phyloP scores from a whole-genome alignment of 2,113 vertebrate genomes.

The Pachypanchax playfairii region DNA sequence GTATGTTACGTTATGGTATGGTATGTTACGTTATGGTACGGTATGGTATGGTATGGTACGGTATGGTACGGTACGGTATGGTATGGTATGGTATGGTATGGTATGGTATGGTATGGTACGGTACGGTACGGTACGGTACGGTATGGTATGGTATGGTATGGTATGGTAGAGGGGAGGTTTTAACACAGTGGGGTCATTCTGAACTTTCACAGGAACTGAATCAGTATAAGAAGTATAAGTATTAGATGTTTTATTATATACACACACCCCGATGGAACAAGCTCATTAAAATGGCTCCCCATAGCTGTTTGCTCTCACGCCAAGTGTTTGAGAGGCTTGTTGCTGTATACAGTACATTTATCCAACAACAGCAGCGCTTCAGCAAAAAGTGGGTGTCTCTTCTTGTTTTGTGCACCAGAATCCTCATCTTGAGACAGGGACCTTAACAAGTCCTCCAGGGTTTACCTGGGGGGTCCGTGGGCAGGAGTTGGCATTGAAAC shows the following conservation, averaged over 20 bases:
- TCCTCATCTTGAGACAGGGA: background rate
- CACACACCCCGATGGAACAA: background rate
- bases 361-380: background rate
- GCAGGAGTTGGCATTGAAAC: conserved; percentile 60
- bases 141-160: too few relatives aligned
- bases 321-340: conserved; percentile 26
- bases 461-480: conserved; percentile 34
- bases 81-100: too few relatives aligned
- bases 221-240: conserved; percentile 12
- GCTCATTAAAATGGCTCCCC: conserved; percentile 62
- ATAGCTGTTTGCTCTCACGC: conserved; percentile 35
- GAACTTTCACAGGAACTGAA: conserved; percentile 37
- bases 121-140: too few relatives aligned
- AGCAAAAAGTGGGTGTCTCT: conserved; percentile 13
- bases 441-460: conserved; percentile 37
- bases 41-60: too few relatives aligned
- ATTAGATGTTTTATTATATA: conserved; percentile 29
- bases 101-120: too few relatives aligned
- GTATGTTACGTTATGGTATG: too few relatives aligned
- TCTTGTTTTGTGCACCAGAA: background rate
- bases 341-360: conserved; percentile 24
- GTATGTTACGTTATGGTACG: too few relatives aligned
- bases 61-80: too few relatives aligned
- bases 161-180: too few relatives aligned
- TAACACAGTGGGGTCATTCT: conserved; percentile 32